These are phyloP conservation scores for Nerophis ophidion DNA, from an alignment of 2,113 vertebrate genomes.

Conservation along the genomic window DNA sequence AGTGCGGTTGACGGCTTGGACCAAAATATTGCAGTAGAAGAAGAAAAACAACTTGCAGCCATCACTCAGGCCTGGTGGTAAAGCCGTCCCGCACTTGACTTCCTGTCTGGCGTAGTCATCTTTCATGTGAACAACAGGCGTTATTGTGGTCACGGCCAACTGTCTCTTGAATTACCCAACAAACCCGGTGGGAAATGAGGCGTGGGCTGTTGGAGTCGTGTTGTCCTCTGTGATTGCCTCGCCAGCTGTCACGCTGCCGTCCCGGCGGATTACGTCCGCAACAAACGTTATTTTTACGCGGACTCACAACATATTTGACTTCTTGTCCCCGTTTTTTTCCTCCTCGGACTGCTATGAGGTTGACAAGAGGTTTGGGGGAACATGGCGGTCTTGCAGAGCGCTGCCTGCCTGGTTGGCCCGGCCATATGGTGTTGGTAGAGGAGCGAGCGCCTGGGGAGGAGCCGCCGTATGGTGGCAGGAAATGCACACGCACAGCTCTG, in stretches of 20 bases:
- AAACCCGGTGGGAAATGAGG: neutral
- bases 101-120: neutral
- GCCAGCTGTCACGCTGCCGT: conserved; percentile 25
- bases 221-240: conserved; percentile 30
- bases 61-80: conserved; percentile 11
- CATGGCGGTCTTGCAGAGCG: conserved; percentile 11
- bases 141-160: neutral
- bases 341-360: neutral
- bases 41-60: conserved; percentile 3
- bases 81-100: conserved; percentile 16
- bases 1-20: neutral
- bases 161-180: conserved; percentile 4
- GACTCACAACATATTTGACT: neutral
- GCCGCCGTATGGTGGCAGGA: conserved; percentile 65
- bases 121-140: conserved; percentile 4
- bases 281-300: neutral
- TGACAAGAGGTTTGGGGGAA: neutral
- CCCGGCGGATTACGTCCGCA: conserved; percentile 11
- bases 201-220: conserved; percentile 5
- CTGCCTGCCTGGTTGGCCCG: conserved; percentile 37
- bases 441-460: conserved; percentile 53
- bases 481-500: conserved; percentile 41
- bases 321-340: neutral
- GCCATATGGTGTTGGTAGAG: conserved; percentile 60
- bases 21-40: conserved; percentile 23